phyloP scores from a whole-genome alignment of 1,140 invertebrate genomes.

The Dolichoris vasculosae region DNA sequence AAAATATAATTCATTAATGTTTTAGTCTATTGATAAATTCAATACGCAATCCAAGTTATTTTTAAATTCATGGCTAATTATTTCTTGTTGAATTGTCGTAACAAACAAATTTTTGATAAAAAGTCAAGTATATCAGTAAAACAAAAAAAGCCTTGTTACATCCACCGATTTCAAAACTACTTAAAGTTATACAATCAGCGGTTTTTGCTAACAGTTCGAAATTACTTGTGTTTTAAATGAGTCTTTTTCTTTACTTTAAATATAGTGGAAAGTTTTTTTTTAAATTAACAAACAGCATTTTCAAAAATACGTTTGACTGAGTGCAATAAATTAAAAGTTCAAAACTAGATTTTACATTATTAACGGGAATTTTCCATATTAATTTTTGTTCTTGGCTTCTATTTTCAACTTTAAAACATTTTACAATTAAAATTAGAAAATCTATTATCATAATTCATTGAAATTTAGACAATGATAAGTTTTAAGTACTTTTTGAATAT shows the following conservation, averaged over 20 bases:
- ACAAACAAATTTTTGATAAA: no score
- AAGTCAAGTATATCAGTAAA: not conserved
- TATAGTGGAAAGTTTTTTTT: not conserved
- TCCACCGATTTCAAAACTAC: not conserved
- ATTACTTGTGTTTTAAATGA: not conserved
- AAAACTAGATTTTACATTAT: not conserved
- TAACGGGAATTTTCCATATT: not conserved
- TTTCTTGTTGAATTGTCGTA: no score
- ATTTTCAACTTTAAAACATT: no score
- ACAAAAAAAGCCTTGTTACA: not conserved
- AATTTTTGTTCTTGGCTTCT: not conserved
- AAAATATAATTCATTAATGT: no score
- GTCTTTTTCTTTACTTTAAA: not conserved
- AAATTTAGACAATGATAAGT: not conserved
- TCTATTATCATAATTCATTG: not conserved
- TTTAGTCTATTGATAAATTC: no score
- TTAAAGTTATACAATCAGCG: not conserved
- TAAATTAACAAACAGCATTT: not conserved
- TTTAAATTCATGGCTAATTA: no score
- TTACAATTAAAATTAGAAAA: not conserved
- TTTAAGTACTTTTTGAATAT: not conserved
- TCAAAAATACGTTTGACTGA: not conserved
- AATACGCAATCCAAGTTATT: no score
- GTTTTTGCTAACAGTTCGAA: not conserved
- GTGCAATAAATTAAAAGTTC: not conserved